phyloP scores from a whole-genome alignment of 2,113 vertebrate species.

The Sturnus vulgaris region DNA sequence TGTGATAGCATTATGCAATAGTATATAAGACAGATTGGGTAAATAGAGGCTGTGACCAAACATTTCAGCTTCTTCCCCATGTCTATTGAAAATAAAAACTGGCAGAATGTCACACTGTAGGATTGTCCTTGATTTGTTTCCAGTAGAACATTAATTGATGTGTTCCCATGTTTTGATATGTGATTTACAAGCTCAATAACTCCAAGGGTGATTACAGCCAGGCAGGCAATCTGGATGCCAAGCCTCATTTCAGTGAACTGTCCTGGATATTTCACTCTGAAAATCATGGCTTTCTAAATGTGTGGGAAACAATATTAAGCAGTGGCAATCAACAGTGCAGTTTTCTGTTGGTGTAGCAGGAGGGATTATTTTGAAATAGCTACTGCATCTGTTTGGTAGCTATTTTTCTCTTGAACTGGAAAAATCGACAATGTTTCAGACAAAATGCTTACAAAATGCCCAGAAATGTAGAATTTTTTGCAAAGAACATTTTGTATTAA shows the following conservation, averaged over 20 bases:
- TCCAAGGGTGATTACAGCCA: slow-evolving; percentile 42
- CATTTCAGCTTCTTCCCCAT: not conserved
- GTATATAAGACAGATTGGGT: slow-evolving; percentile 47
- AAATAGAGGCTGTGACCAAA: slow-evolving; percentile 57
- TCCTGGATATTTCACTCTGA: slow-evolving; percentile 50
- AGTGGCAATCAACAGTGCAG: slow-evolving; percentile 29
- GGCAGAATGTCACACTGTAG: slow-evolving; percentile 44
- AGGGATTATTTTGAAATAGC: slow-evolving; percentile 48
- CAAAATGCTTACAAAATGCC: not conserved
- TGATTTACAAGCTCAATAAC: slow-evolving; percentile 54
- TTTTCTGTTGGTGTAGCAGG: slow-evolving; percentile 22
- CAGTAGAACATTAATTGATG: slow-evolving; percentile 58
- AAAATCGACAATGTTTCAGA: slow-evolving; percentile 9
- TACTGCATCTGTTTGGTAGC: slow-evolving; percentile 28
- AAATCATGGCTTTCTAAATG: slow-evolving; percentile 38
- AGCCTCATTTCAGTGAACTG: slow-evolving; percentile 46
- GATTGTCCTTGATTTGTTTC: slow-evolving; percentile 58
- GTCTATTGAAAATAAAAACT: slow-evolving; percentile 45
- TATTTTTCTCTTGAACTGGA: slow-evolving; percentile 41
- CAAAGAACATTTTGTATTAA: not conserved
- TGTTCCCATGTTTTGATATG: slow-evolving; percentile 44
- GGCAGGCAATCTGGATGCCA: slow-evolving; percentile 25
- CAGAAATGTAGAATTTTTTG: not conserved
- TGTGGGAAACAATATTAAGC: slow-evolving; percentile 47
- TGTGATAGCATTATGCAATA: slow-evolving; percentile 42